A percentile compares a stretch with the other conserved stretches of the same genome.
Conservation (phyloP, 2,113 vertebrate genomes). For the Rafetus swinhoei region DNA sequence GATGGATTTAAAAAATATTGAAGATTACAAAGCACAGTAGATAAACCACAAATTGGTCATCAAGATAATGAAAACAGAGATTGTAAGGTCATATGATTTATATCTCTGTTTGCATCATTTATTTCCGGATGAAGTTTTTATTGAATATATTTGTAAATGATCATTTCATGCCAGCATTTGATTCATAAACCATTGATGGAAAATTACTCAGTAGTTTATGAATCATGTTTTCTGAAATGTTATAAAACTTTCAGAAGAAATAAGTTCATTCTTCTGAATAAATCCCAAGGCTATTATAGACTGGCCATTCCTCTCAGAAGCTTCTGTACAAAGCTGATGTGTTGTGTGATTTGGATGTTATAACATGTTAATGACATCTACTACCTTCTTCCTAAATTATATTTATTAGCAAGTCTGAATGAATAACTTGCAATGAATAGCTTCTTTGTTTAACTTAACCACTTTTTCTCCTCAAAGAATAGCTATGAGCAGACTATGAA, state of each 20-base stretch:
- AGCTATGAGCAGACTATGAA: neutral
- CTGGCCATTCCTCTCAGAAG: neutral
- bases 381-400: neutral
- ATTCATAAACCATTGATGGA: neutral
- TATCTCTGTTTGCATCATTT: neutral
- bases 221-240: neutral
- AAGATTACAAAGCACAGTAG: neutral
- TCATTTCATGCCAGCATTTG: neutral
- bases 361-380: neutral
- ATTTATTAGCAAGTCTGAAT: neutral
- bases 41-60: neutral
- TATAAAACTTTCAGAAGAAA: neutral
- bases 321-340: neutral
- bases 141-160: slow-evolving; percentile 5
- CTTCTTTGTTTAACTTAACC: neutral
- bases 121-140: neutral
- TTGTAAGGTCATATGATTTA: neutral
- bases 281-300: neutral
- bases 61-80: neutral
- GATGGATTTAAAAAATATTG: neutral
- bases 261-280: neutral
- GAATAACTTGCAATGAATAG: neutral
- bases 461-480: neutral
- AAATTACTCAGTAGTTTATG: neutral
- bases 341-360: neutral